Conservation (phyloP, 37 sponge, comb jelly and placozoan genomes). For the Dysidea cf. avara region DNA sequence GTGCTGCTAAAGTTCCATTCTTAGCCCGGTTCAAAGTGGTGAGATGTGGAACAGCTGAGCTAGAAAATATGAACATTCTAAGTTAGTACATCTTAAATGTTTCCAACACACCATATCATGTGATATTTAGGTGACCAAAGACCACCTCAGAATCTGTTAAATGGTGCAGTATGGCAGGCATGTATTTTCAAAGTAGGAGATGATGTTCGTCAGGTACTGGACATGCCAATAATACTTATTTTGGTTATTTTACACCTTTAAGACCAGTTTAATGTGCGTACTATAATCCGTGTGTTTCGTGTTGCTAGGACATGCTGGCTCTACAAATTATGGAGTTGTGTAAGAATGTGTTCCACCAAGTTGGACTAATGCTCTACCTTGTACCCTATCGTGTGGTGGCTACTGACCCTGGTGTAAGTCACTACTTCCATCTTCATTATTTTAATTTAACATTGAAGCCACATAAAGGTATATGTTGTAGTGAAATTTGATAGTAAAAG, state of each 20-base stretch:
- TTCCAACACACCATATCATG: no score
- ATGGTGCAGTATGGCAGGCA: constrained; percentile 81
- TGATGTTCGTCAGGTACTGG: constrained; percentile 93
- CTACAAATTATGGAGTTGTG: constrained; percentile 93
- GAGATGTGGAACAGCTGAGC: constrained; percentile 85
- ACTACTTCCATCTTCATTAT: background rate
- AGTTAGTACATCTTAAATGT: no score
- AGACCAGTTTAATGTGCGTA: no score
- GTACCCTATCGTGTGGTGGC: constrained; percentile 96
- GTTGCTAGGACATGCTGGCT: constrained; percentile 95
- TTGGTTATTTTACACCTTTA: no score
- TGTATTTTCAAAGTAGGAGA: constrained; percentile 97
- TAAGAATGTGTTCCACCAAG: constrained; percentile 69
- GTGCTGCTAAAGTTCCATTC: constrained; percentile 98
- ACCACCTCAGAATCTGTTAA: no score
- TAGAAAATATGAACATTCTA: no score
- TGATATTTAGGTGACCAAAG: no score
- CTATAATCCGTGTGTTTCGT: no score
- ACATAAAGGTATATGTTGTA: no score
- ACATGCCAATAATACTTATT: no score
- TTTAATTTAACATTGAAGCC: no score
- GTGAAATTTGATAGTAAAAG: no score
- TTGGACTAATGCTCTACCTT: constrained; percentile 84
- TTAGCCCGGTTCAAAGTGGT: constrained; percentile 86
- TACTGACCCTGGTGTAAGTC: constrained; percentile 86